Evolutionary conservation across 2,113 vertebrate species (phyloP), one percentile per base, ranked within the genome.

Genomic region (Macquaria ambigua): DNA sequence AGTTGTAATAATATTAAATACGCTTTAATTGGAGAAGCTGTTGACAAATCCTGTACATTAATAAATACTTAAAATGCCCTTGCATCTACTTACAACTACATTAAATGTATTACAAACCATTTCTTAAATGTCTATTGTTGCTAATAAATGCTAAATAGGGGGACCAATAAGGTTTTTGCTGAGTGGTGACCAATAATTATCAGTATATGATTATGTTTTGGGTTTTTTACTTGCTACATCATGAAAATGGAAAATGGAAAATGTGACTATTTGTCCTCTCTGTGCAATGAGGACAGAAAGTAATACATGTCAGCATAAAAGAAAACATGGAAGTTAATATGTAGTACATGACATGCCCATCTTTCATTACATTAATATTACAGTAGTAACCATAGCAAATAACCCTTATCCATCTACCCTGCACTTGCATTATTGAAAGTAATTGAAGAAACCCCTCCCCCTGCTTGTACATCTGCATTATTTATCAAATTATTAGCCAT

Each of bases 401-500:
- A 31, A 5, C 48, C 21, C 21, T 25, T 6, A 16, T 50, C 64
- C 64, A 58, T 76, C 55, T 64, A 34, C 18, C 0, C 10, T 58
- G 18, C 58, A 55, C 23, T 52, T 56, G 16, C 39, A 58, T 53
- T 77, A 74, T 55, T 48, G 10, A 61, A 68, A 43, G 68, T 43
- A 69, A 64, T 25, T 34, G 34, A 11, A 34, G 25, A 58, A 61
- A 1, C 16, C 1, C 18, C 41, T 21, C 3, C 53, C 28, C 34
- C 53, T 41, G 21, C 8, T 25, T 63, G 18, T 64, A 48, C 46
- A 16, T 74, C n/a, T 87, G 77, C 59, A 67, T 41, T 84, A 77
- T 81, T 76, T 48, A 84, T 55, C 31, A 43, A 21, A 78, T 78
- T 28, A 74, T 28, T 3, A 18, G 23, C 11, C 25, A 37, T 5